A percentile compares a stretch with the other conserved stretches of the same genome.
These are phyloP conservation scores for Scopus umbretta DNA, from an alignment of 2,113 vertebrate genomes.

Conservation along the genomic window DNA sequence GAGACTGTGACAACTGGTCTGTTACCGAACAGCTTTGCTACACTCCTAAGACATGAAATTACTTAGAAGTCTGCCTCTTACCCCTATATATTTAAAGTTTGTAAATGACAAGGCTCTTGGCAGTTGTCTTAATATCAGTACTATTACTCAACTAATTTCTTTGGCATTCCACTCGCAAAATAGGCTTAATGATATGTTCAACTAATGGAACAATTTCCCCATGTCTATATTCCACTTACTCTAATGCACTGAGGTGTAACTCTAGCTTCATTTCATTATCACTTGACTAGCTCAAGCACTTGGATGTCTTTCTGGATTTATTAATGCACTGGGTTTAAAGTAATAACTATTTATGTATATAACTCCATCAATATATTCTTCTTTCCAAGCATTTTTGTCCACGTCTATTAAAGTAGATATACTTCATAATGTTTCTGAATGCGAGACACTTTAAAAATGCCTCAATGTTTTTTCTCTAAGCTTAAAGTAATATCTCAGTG, in stretches of 20 bases:
- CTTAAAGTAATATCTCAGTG: not conserved
- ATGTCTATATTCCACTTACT: constrained; percentile 43
- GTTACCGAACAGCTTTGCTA: not conserved
- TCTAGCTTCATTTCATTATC: constrained; percentile 61
- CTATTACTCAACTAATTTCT: constrained; percentile 52
- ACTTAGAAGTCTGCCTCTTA: not conserved
- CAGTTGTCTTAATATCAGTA: constrained; percentile 26
- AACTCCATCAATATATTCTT: constrained; percentile 31
- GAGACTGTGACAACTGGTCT: not conserved
- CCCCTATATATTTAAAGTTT: constrained; percentile 29
- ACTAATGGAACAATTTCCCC: constrained; percentile 59
- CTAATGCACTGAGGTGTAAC: constrained; percentile 56
- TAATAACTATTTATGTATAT: constrained; percentile 54
- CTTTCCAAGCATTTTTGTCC: constrained; percentile 34
- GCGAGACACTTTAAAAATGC: not conserved
- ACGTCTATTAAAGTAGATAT: not conserved
- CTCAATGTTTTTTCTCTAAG: not conserved
- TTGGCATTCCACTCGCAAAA: constrained; percentile 44
- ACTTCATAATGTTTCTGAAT: constrained; percentile 6
- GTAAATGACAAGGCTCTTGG: constrained; percentile 31
- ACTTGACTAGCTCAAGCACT: constrained; percentile 43
- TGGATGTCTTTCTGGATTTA: constrained; percentile 43
- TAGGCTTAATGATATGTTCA: constrained; percentile 48
- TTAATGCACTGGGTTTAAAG: constrained; percentile 48
- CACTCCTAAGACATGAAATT: not conserved